Evolutionary conservation across 2,888 invertebrate species (phyloP).

Genomic region (Bombylius discolor): DNA sequence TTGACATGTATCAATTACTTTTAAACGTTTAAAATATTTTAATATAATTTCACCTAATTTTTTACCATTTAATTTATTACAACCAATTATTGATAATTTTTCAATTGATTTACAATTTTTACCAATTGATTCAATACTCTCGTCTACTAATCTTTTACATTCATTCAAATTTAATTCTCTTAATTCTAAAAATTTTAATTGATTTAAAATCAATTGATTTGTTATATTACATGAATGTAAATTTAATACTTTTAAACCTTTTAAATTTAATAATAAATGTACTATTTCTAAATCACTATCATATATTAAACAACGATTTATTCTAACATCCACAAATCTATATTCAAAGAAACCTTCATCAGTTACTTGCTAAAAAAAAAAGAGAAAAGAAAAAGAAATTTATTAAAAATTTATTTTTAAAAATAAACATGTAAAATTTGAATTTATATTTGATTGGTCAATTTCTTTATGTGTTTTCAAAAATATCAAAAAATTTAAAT

Average conservation of each 20-base stretch:
- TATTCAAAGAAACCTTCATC: not conserved
- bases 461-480: no score
- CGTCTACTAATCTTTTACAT: not conserved
- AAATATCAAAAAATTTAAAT: no score
- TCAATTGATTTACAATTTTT: not conserved
- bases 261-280: not conserved
- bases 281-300: not conserved
- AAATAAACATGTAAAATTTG: not conserved
- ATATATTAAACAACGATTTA: not conserved
- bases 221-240: not conserved
- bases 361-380: not conserved
- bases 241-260: not conserved
- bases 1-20: not conserved
- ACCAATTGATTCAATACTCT: not conserved
- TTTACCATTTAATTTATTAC: not conserved
- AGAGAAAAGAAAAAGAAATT: not conserved
- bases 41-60: not conserved
- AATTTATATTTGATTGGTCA: not conserved
- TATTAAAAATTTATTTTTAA: not conserved
- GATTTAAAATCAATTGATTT: not conserved
- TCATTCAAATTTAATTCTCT: not conserved
- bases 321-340: not conserved
- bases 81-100: not conserved
- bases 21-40: not conserved
- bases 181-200: not conserved